Conservation (phyloP, 37 sponge, comb jelly and placozoan genomes). For the Cladorhizidae sp. region DNA sequence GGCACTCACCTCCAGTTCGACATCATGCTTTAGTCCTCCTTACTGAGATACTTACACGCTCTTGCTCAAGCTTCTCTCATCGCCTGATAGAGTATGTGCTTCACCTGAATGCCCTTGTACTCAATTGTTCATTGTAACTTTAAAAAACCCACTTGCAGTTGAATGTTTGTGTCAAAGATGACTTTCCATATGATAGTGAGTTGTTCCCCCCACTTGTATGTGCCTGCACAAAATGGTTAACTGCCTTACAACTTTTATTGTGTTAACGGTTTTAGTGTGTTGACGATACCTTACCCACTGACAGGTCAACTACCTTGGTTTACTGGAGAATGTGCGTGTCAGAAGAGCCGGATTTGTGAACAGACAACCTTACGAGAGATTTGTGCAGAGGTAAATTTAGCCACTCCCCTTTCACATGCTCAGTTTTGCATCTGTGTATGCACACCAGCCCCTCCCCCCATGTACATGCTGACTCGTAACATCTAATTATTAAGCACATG, state of each 20-base stretch:
- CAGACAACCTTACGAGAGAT: slow-evolving; percentile 75
- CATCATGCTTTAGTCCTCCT: too few relatives aligned
- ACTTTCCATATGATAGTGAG: too few relatives aligned
- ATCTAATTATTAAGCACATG: too few relatives aligned
- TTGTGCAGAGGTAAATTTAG: slow-evolving; percentile 56
- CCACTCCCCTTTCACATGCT: not conserved
- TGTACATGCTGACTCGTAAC: slow-evolving; percentile 48
- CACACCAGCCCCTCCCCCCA: too few relatives aligned
- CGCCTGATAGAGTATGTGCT: too few relatives aligned
- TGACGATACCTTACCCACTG: not conserved
- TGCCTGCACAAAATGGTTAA: not conserved
- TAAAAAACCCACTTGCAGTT: too few relatives aligned
- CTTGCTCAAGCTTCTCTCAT: too few relatives aligned
- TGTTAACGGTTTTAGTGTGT: not conserved
- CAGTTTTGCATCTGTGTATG: not conserved
- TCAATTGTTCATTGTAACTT: too few relatives aligned
- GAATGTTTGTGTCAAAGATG: too few relatives aligned
- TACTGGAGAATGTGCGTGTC: slow-evolving; percentile 86
- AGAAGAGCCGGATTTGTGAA: slow-evolving; percentile 82
- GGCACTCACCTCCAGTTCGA: too few relatives aligned
- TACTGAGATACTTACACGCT: too few relatives aligned
- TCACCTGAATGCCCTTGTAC: too few relatives aligned
- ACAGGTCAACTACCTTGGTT: slow-evolving; percentile 75
- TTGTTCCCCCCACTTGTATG: not conserved
- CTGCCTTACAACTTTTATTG: not conserved